Evolutionary conservation across 2,797 vertebrate genomes (phyloP).

Genomic region (Melopsittacus undulatus): DNA sequence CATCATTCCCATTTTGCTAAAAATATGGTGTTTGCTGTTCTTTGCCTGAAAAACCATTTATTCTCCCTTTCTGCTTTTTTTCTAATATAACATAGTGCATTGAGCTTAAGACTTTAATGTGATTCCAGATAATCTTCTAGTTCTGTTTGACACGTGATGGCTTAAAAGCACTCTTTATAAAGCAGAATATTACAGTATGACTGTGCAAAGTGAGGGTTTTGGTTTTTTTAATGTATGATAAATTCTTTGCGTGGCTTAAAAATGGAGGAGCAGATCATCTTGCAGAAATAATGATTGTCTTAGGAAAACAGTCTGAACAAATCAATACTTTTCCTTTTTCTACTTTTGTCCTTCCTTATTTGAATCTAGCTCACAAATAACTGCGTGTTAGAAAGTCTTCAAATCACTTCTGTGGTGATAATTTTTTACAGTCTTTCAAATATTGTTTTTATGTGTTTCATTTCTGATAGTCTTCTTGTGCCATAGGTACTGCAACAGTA

Average conservation of each 20-base stretch:
- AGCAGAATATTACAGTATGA: neutral
- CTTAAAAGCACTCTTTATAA: neutral
- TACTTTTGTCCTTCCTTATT: neutral
- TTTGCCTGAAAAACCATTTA: neutral
- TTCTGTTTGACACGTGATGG: neutral
- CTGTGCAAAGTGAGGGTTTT: neutral
- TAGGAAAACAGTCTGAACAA: neutral
- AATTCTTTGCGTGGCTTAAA: neutral
- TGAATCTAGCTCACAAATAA: neutral
- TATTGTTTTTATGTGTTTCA: neutral
- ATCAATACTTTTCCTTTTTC: conserved; percentile 37
- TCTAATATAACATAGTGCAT: neutral
- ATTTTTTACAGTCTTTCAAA: conserved; percentile 34
- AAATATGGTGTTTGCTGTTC: neutral
- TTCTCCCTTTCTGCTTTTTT: neutral
- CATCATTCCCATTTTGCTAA: neutral
- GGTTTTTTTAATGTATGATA: neutral
- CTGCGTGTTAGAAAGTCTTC: neutral
- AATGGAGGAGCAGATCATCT: neutral
- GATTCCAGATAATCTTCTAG: conserved; percentile 9
- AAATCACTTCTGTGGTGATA: neutral
- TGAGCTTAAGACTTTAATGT: neutral
- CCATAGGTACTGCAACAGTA: neutral
- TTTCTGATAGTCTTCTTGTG: neutral
- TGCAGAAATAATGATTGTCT: conserved; percentile 12